These are phyloP conservation scores for Fukomys damarensis DNA, from an alignment of 2,113 vertebrate genomes.

Conservation along the genomic window DNA sequence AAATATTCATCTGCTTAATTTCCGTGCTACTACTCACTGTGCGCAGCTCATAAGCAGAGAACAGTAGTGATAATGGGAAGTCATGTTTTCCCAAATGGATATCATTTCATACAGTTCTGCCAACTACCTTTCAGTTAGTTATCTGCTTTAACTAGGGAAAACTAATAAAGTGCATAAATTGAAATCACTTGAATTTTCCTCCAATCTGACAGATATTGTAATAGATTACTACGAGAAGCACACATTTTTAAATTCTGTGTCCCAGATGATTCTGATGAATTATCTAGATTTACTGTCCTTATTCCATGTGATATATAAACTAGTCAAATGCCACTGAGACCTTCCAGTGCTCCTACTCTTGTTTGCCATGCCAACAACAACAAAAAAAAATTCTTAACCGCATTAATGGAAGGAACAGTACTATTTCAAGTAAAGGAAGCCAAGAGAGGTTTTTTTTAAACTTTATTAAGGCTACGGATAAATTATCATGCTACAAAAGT, in stretches of 20 bases:
- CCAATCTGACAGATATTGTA: background rate
- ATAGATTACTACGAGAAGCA: background rate
- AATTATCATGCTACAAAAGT: constrained; percentile 46
- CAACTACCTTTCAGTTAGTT: background rate
- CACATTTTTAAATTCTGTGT: constrained; percentile 8
- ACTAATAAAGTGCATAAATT: background rate
- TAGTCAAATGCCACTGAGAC: background rate
- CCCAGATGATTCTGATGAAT: background rate
- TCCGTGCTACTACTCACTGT: background rate
- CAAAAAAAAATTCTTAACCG: constrained; percentile 52
- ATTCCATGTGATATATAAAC: background rate
- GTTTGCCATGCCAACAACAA: background rate
- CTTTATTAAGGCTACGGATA: constrained; percentile 21
- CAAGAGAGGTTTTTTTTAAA: constrained; percentile 7
- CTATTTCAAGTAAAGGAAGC: constrained; percentile 46
- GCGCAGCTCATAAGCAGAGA: background rate
- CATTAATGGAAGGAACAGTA: background rate
- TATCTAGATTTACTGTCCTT: background rate
- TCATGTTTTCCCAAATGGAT: background rate
- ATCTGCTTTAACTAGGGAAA: background rate
- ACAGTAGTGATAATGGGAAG: background rate
- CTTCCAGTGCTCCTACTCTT: background rate
- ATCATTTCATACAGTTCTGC: background rate
- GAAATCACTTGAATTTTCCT: background rate
- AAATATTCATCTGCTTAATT: background rate